Evolutionary conservation across 2,797 vertebrate genomes (phyloP).

Genomic region (Aplochiton taeniatus): DNA sequence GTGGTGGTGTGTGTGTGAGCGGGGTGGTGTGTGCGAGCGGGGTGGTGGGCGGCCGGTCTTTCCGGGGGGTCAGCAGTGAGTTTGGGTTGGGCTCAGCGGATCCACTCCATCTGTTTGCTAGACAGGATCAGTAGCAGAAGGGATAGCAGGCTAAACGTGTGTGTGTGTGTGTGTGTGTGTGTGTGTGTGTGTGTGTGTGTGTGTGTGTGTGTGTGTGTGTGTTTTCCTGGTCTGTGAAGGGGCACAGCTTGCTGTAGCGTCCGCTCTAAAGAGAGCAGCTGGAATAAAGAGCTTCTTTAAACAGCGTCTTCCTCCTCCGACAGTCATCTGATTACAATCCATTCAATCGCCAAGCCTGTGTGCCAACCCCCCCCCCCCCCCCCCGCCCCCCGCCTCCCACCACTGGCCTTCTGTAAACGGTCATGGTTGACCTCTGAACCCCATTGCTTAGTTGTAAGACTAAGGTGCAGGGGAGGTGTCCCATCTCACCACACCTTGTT

Average conservation of each 20-base stretch:
- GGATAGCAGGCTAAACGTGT: conserved; percentile 1
- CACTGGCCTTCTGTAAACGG: conserved; percentile 59
- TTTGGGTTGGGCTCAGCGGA: conserved; percentile 47
- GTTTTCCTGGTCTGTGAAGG: conserved; percentile 67
- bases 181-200: conserved; percentile 23
- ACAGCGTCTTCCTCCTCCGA: conserved; percentile 68
- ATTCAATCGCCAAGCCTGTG: conserved; percentile 64
- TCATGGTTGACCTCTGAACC: conserved; percentile 64
- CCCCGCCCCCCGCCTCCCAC: conserved; percentile 33
- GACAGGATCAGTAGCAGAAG: conserved; percentile 44
- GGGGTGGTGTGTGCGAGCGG: neutral
- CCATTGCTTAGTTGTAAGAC: conserved; percentile 24
- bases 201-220: conserved; percentile 38
- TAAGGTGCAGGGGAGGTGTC: conserved; percentile 43
- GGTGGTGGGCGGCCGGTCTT: neutral
- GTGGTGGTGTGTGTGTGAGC: neutral
- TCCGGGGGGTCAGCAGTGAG: conserved; percentile 15
- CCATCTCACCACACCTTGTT: conserved; percentile 13
- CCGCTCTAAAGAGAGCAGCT: conserved; percentile 69
- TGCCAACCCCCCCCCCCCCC: conserved; percentile 36
- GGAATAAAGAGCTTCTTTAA: conserved; percentile 76
- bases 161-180: too few relatives aligned
- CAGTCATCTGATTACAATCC: conserved; percentile 75
- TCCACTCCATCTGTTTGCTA: conserved; percentile 60
- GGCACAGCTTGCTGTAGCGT: conserved; percentile 78